Percentiles rank a stretch among this genome's conserved stretches.
These are phyloP conservation scores for Danaus chrysippus DNA, from an alignment of 2,888 invertebrate genomes.

Conservation along the genomic window DNA sequence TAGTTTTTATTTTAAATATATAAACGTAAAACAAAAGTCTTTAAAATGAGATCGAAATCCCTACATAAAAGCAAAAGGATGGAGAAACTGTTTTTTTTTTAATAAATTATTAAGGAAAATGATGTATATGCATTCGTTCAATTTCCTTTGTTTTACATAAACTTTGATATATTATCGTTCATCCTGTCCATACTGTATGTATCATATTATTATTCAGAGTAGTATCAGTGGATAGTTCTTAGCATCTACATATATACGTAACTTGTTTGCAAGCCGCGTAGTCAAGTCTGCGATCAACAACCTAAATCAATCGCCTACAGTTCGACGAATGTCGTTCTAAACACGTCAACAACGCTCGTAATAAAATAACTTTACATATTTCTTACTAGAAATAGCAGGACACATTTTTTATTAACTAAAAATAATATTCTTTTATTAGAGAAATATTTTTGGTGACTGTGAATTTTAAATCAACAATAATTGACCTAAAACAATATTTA, in stretches of 20 bases:
- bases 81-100: no score
- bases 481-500: not conserved
- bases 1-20: no score
- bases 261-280: constrained; percentile 26
- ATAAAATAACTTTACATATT: constrained; percentile 24
- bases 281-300: constrained; percentile 28
- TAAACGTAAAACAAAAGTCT: no score
- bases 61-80: no score
- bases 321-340: constrained; percentile 39
- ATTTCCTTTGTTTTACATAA: no score
- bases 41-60: not conserved
- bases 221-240: constrained; percentile 23
- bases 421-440: not conserved
- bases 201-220: constrained; percentile 20
- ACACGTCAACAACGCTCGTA: constrained; percentile 25
- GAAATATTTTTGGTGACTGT: not conserved
- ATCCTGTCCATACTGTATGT: constrained; percentile 5
- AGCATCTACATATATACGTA: constrained; percentile 14
- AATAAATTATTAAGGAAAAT: no score
- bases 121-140: no score
- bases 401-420: not conserved
- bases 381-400: no score
- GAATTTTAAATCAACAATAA: not conserved
- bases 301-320: constrained; percentile 67
- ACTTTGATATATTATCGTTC: no score